phyloP scores from a whole-genome alignment of 2,113 vertebrate genomes.

The Lepisosteus osseus region DNA sequence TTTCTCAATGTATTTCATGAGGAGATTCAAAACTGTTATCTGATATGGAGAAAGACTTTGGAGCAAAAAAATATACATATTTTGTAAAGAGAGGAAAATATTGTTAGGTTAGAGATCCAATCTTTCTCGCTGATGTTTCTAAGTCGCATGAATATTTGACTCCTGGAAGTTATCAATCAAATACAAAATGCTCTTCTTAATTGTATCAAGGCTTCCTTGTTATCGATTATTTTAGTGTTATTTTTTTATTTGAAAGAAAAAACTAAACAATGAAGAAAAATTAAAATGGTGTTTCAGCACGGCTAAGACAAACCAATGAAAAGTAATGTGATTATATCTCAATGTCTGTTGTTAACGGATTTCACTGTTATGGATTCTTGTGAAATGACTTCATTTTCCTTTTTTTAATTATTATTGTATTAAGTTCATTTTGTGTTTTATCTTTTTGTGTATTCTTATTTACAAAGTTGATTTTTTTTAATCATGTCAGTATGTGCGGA shows the following conservation, averaged over 20 bases:
- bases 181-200: constrained; percentile 63
- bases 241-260: constrained; percentile 69
- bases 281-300: constrained; percentile 74
- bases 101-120: constrained; percentile 84
- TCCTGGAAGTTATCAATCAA: constrained; percentile 69
- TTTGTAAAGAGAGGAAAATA: constrained; percentile 80
- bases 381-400: constrained; percentile 68
- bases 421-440: constrained; percentile 66
- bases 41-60: constrained; percentile 59
- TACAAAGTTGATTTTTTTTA: constrained; percentile 39
- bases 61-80: constrained; percentile 66
- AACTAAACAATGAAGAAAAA: constrained; percentile 70
- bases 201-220: constrained; percentile 63
- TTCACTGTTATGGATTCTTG: constrained; percentile 69
- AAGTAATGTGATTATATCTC: constrained; percentile 65
- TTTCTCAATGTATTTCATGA: constrained; percentile 51
- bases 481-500: constrained; percentile 63
- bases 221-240: constrained; percentile 69
- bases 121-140: constrained; percentile 78
- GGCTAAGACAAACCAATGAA: constrained; percentile 73
- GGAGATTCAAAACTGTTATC: constrained; percentile 50
- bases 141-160: constrained; percentile 88
- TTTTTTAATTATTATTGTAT: constrained; percentile 62
- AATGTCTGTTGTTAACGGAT: constrained; percentile 69
- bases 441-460: constrained; percentile 59